These are phyloP conservation scores for Alosa sapidissima DNA, from an alignment of 2,797 vertebrate species.

Conservation along the genomic window DNA sequence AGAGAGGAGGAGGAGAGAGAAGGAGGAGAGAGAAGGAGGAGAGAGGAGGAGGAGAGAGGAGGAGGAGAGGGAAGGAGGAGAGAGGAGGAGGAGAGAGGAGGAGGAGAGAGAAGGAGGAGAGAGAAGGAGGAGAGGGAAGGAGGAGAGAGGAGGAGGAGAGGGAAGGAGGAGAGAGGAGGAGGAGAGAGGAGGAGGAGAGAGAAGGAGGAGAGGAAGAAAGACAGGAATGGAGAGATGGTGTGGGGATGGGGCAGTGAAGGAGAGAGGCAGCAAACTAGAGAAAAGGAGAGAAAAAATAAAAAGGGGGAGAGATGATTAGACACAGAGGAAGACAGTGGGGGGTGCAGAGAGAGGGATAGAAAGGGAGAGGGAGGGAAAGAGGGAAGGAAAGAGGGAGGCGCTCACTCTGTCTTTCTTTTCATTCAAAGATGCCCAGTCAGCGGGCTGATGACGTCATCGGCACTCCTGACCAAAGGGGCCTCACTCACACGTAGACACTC, in stretches of 20 bases:
- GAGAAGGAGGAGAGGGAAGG: not conserved
- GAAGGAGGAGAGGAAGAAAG: not conserved
- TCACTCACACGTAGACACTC: not conserved
- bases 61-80: not conserved
- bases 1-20: too few species aligned
- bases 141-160: too few species aligned
- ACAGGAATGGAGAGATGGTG: too few species aligned
- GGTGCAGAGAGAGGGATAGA: not conserved
- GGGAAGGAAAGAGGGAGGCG: not conserved
- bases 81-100: too few species aligned
- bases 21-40: not conserved
- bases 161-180: not conserved
- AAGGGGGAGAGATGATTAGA: not conserved
- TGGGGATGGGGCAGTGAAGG: not conserved
- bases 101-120: not conserved
- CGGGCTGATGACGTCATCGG: not conserved
- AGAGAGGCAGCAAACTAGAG: not conserved
- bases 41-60: too few species aligned
- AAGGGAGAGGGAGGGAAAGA: not conserved
- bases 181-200: not conserved
- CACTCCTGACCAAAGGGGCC: conserved; percentile 3
- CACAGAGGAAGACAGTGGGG: not conserved
- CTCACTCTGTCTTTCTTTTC: not conserved
- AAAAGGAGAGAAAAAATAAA: not conserved
- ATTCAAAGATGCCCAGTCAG: conserved; percentile 14